Percentiles rank a stretch among this genome's conserved stretches.
Conservation (phyloP, 2,888 invertebrate genomes). For the Amblyjoppa proteus region DNA sequence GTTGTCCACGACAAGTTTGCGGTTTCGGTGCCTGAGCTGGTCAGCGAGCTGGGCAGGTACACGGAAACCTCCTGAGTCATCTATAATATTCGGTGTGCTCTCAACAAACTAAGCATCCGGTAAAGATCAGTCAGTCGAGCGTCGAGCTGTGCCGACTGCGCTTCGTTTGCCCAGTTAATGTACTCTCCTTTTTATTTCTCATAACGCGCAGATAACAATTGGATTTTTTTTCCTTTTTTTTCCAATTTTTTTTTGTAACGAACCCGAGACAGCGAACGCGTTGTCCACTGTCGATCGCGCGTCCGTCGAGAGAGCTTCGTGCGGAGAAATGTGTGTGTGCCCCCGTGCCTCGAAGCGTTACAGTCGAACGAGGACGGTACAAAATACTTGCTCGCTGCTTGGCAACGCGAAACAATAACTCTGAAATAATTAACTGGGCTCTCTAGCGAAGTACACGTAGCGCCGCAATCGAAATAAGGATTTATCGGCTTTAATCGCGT, state of each 20-base stretch:
- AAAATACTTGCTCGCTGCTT: conserved; percentile 30
- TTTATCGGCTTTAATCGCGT: background rate
- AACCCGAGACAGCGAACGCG: background rate
- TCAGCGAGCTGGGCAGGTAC: conserved; percentile 22
- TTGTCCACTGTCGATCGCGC: background rate
- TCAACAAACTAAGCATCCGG: conserved; percentile 9
- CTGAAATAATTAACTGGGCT: background rate
- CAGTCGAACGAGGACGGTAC: background rate
- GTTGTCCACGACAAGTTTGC: background rate
- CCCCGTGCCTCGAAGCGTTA: no score
- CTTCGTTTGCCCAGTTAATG: background rate
- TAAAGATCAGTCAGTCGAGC: conserved; percentile 12
- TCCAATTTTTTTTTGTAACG: background rate
- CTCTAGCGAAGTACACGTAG: background rate
- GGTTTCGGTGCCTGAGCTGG: background rate
- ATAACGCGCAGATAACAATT: background rate
- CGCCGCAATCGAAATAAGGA: background rate
- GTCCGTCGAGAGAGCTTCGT: background rate
- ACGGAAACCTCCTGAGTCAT: conserved; percentile 46
- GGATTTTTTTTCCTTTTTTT: background rate
- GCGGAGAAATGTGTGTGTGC: background rate
- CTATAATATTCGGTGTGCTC: conserved; percentile 37
- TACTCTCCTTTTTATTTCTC: background rate
- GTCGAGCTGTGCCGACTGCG: background rate
- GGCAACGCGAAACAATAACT: conserved; percentile 58